Evolutionary conservation across 2,113 vertebrate genomes (phyloP).

Genomic region (Chaetura pelagica): DNA sequence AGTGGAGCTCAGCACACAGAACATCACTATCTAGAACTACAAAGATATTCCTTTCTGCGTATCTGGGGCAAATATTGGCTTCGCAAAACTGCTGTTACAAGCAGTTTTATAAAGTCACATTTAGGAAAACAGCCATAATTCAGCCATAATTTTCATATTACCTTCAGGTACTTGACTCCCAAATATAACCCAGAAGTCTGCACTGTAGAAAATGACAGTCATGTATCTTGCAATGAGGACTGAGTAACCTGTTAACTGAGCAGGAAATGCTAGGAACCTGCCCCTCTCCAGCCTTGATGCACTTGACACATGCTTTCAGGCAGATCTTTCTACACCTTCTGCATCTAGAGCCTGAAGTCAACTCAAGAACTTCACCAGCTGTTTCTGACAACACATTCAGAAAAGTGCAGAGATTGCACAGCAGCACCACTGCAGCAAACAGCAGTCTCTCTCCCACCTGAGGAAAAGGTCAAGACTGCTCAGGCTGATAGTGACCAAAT

Average conservation of each 20-base stretch:
- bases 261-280: neutral
- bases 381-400: neutral
- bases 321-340: neutral
- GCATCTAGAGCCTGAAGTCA: neutral
- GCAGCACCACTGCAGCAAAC: too few relatives aligned
- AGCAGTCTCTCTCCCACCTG: neutral
- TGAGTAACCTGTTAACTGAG: neutral
- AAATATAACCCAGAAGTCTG: neutral
- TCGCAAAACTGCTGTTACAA: neutral
- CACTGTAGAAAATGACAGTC: neutral
- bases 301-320: neutral
- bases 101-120: neutral
- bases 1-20: neutral
- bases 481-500: fast-evolving
- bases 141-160: neutral
- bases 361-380: neutral
- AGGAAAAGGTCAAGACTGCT: neutral
- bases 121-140: neutral
- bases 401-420: neutral
- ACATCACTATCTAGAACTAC: fast-evolving
- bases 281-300: neutral
- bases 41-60: neutral
- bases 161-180: neutral
- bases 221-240: neutral
- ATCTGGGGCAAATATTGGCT: too few relatives aligned